phyloP scores from a whole-genome alignment of 2,888 invertebrate species.

The Drosophila subsilvestris region DNA sequence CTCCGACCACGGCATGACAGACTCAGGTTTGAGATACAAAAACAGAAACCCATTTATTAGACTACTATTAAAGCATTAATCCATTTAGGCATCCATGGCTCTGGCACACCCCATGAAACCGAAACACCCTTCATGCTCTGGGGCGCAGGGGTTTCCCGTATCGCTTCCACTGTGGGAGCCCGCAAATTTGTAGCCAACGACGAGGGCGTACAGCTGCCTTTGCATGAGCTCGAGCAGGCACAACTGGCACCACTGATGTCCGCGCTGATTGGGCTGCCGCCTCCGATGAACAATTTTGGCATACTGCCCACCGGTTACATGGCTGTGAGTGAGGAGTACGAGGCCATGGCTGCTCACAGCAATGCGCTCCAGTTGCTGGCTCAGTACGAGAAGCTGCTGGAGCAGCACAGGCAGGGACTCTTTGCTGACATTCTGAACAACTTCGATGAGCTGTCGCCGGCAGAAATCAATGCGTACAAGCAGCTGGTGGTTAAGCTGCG shows the following conservation, averaged over 20 bases:
- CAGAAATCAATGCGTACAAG: constrained; percentile 37
- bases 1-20: constrained; percentile 99
- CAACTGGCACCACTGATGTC: constrained; percentile 96
- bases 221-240: constrained; percentile 92
- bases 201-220: constrained; percentile 73
- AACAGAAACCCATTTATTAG: not conserved
- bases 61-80: not conserved
- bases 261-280: constrained; percentile 91
- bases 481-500: not conserved
- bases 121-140: constrained; percentile 96
- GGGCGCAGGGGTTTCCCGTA: constrained; percentile 92
- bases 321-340: constrained; percentile 70
- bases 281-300: constrained; percentile 91
- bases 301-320: constrained; percentile 74
- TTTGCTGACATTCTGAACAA: constrained; percentile 68
- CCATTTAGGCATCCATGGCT: constrained; percentile 93
- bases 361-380: constrained; percentile 91
- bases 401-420: constrained; percentile 72
- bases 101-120: constrained; percentile 95
- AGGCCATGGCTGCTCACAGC: constrained; percentile 88
- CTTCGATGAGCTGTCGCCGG: constrained; percentile 57
- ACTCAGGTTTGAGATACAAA: constrained; percentile 89
- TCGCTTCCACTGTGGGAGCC: constrained; percentile 5
- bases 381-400: constrained; percentile 84
- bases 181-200: constrained; percentile 56